These are phyloP conservation scores for Andrena minutula DNA, from an alignment of 2,888 invertebrate genomes.

Conservation along the genomic window DNA sequence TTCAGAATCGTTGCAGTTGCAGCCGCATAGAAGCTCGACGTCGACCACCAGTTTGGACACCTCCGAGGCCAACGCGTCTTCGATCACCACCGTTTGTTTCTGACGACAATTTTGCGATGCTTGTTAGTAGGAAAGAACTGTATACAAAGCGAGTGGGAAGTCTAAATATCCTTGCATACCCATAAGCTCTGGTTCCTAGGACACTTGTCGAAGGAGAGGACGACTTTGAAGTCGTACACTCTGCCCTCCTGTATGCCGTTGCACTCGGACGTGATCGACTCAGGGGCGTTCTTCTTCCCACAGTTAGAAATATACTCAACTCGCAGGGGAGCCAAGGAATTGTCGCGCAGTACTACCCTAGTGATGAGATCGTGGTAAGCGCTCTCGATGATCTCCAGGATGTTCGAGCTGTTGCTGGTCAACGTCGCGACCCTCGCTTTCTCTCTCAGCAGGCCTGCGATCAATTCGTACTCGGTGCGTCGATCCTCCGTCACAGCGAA, in stretches of 20 bases:
- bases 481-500: slow-evolving; percentile 93
- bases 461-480: slow-evolving; percentile 88
- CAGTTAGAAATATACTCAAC: slow-evolving; percentile 91
- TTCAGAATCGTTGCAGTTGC: slow-evolving; percentile 87
- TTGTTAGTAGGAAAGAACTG: neutral
- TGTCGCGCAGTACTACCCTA: slow-evolving; percentile 88
- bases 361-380: slow-evolving; percentile 92
- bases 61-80: slow-evolving; percentile 91
- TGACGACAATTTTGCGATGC: slow-evolving; percentile 58
- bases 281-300: slow-evolving; percentile 85
- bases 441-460: slow-evolving; percentile 89
- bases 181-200: slow-evolving; percentile 86
- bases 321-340: slow-evolving; percentile 87
- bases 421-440: slow-evolving; percentile 92
- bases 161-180: slow-evolving; percentile 71
- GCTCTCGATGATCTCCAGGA: slow-evolving; percentile 92
- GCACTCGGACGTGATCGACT: slow-evolving; percentile 87
- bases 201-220: slow-evolving; percentile 87
- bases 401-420: slow-evolving; percentile 93
- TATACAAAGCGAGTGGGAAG: neutral
- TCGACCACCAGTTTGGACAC: slow-evolving; percentile 88
- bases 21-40: slow-evolving; percentile 91
- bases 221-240: slow-evolving; percentile 88
- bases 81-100: slow-evolving; percentile 88
- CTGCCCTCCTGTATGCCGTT: slow-evolving; percentile 88